A percentile compares a stretch with the other conserved stretches of the same genome.
phyloP scores from a whole-genome alignment of 2,113 vertebrate genomes.

The Melanerpes formicivorus region DNA sequence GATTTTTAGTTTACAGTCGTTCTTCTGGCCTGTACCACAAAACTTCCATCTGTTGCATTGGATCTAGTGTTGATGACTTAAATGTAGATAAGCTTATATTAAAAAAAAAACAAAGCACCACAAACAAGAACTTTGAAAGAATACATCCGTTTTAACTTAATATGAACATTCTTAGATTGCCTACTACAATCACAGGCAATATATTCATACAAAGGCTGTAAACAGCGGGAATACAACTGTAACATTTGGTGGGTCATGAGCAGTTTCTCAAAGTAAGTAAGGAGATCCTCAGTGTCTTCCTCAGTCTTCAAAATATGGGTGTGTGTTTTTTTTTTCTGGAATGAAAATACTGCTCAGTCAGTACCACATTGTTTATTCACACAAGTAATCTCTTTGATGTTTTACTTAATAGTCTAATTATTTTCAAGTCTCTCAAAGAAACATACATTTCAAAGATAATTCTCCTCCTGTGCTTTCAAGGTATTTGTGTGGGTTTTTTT shows the following conservation, averaged over 20 bases:
- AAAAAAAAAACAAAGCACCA: neutral
- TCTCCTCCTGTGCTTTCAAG: neutral
- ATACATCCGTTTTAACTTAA: neutral
- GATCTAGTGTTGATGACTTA: neutral
- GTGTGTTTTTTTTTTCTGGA: neutral
- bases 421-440: neutral
- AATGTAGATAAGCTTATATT: neutral
- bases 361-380: neutral
- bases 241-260: neutral
- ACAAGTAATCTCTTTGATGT: neutral
- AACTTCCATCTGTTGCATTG: neutral
- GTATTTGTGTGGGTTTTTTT: neutral
- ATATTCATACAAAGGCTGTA: neutral
- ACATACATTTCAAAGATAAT: neutral
- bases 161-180: neutral
- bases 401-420: neutral
- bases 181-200: neutral
- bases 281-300: neutral
- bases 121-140: neutral
- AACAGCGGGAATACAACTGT: neutral
- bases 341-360: accelerated
- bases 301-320: neutral
- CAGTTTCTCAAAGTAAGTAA: neutral
- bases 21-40: neutral
- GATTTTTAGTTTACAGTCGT: neutral